These are phyloP conservation scores for Betta splendens DNA, from an alignment of 2,797 vertebrate genomes.

Conservation along the genomic window DNA sequence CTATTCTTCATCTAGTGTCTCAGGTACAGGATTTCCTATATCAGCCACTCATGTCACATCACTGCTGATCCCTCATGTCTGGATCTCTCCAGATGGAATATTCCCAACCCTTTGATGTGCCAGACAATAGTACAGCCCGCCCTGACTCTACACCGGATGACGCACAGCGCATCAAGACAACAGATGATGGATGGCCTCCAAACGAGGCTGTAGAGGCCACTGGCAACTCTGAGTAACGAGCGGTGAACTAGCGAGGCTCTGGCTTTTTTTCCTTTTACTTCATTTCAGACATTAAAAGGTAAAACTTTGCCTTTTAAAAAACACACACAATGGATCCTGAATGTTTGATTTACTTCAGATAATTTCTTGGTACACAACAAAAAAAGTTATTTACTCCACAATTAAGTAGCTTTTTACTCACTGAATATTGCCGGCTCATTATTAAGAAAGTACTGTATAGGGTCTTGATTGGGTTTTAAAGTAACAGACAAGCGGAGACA, in stretches of 20 bases:
- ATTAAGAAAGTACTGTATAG: neutral
- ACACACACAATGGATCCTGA: too few species aligned
- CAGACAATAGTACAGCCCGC: conserved; percentile 57
- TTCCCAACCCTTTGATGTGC: conserved; percentile 36
- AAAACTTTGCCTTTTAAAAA: too few species aligned
- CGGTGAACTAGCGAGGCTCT: conserved; percentile 38
- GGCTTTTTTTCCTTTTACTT: too few species aligned
- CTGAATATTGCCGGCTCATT: neutral
- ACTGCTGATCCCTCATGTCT: conserved; percentile 27
- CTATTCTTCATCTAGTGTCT: conserved; percentile 21
- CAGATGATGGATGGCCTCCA: conserved; percentile 58
- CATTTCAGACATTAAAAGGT: too few species aligned
- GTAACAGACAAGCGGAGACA: too few species aligned
- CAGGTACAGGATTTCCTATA: conserved; percentile 27
- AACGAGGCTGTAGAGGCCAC: conserved; percentile 44
- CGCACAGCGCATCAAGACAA: conserved; percentile 55
- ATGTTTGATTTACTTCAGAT: too few species aligned
- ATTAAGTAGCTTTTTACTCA: neutral
- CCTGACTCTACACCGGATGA: conserved; percentile 49
- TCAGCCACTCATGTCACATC: conserved; percentile 37
- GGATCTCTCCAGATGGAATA: conserved; percentile 46
- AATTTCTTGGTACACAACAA: too few species aligned
- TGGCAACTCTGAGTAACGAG: conserved; percentile 40
- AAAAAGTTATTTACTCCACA: neutral
- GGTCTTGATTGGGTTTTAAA: too few species aligned